Base-by-base conservation (phyloP, 2,797 vertebrate species). In the Sebastolobus alascanus region DNA sequence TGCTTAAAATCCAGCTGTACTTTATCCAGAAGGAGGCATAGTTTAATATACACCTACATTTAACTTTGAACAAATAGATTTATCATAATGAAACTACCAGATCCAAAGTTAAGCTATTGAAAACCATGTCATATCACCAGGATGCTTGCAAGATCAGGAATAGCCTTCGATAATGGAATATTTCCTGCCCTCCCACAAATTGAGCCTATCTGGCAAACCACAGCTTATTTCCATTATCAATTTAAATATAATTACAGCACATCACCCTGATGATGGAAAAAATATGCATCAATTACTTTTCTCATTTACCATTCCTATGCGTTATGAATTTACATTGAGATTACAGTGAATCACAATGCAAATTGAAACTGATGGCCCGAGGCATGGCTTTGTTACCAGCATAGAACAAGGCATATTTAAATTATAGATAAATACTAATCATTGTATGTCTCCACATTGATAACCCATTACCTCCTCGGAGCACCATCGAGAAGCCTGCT, bases 401-500 rank as follows among this genome's bases (percentile, higher is more conserved):
- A 31, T 13, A 56, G 10, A 66, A 50, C 10, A 63, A 29, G 12
- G 35, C 25, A 14, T 27, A 3, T 31, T 31, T 55, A 25, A 75
- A 70, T 71, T 35, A 43, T 5, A 54, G 7, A 46, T 59, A 7
- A 25, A 4, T 13, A 55, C 4, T 27, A 6, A 46, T 66, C 2
- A 60, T 46, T 27, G 38, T 27, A 10, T 25, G 31, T 46, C 7
- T 55, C 12, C 9, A 76, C 29, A 43, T 38, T 20, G 22, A 73
- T 71, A 20, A 66, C 1, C 8, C 8, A 31, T 92, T 93, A 96
- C 95, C 95, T 94, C 89, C 69, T 74, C 84, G 38, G 77, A 69
- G 73, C 80, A 88, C 96, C 95, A 96, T 9, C 84, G 77, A 27
- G 84, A 80, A 12, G 94, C 94, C 73, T 94, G 92, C 37, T 87